Percentiles rank a stretch among this genome's conserved stretches.
Conservation (phyloP, 30 jellyfish, hydroid and myxozoan species). For the Morbakka virulenta region DNA sequence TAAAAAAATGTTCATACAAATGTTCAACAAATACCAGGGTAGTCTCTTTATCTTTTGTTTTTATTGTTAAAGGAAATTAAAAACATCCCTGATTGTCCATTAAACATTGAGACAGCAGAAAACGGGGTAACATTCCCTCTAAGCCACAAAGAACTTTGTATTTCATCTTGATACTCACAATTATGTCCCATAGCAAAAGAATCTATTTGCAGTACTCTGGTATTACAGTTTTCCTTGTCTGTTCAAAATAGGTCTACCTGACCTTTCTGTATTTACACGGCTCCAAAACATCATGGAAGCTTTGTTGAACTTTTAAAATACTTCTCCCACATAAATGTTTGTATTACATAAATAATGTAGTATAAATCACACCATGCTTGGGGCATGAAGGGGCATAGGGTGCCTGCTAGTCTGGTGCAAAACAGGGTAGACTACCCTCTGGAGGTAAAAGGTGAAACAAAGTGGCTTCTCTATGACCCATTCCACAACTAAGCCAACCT, state of each 20-base stretch:
- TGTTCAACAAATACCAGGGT: slow-evolving; percentile 18
- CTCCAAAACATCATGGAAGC: neutral
- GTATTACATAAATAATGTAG: neutral
- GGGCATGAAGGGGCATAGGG: too few species aligned
- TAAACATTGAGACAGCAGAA: slow-evolving; percentile 18
- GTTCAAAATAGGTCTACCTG: slow-evolving; percentile 30
- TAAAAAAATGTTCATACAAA: slow-evolving; percentile 14
- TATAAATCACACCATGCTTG: too few species aligned
- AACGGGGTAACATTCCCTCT: slow-evolving; percentile 10
- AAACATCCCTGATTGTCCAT: slow-evolving; percentile 4
- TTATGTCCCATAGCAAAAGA: slow-evolving; percentile 37
- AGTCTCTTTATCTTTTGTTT: slow-evolving; percentile 24
- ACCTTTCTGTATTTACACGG: slow-evolving; percentile 9
- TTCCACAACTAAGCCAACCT: too few species aligned
- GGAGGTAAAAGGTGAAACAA: too few species aligned
- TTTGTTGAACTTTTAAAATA: neutral
- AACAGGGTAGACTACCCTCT: too few species aligned
- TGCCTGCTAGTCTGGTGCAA: too few species aligned
- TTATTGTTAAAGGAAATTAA: slow-evolving; percentile 32
- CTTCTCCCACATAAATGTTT: slow-evolving; percentile 12
- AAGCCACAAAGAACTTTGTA: slow-evolving; percentile 28
- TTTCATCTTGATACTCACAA: slow-evolving; percentile 40
- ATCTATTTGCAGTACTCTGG: slow-evolving; percentile 32
- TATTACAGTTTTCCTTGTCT: slow-evolving; percentile 19
- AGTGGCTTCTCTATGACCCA: too few species aligned